Base-by-base conservation (phyloP, 1,140 invertebrate species). In the Eueides isabella region DNA sequence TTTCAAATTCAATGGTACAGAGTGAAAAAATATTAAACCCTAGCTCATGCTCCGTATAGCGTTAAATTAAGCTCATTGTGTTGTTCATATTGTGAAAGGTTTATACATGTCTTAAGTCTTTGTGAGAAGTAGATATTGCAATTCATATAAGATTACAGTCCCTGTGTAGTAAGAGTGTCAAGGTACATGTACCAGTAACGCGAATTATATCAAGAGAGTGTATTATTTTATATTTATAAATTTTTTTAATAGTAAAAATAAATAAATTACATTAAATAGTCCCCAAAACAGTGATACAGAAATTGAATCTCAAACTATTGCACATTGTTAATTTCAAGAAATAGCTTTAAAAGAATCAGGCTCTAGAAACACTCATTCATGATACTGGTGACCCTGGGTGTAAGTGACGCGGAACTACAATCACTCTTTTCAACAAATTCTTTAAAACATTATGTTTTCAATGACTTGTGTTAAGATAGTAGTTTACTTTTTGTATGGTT, bases 51-150 rank as follows among this genome's bases (percentile, higher is more conserved):
- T 63, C 67, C 67, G 33, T 48, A 16, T 19, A 26, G 48, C 19
- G 48, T 55, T 55, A 7, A 23, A 0, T n/a, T 55, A 26, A 23
- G n/a, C 19, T 71, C 64, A 66, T 74, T 73, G 68, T 71, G 30
- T 23, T 23, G 61, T 61, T 71, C 67, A 63, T 31, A 77, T 77
- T 77, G 72, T 71, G 73, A 77, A 72, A 72, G 35, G 31, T 26
- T 63, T 61, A 62, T 69, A 68, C 70, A 78, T 76, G 38, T 78
- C 67, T 70, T 23, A 65, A 80, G 76, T 77, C 71, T 78, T 79
- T 87, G 82, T 86, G 85, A 78, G 80, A 85, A 84, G 80, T 78
- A 76, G 75, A 84, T 83, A 85, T 85, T 73, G 81, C 82, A 81
- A 83, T 80, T 83, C 76, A 80, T 85, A 85, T 85, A 80, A 80